A percentile compares a stretch with the other conserved stretches of the same genome.
phyloP scores from a whole-genome alignment of 2,797 vertebrate genomes.

The Sternotherus odoratus region DNA sequence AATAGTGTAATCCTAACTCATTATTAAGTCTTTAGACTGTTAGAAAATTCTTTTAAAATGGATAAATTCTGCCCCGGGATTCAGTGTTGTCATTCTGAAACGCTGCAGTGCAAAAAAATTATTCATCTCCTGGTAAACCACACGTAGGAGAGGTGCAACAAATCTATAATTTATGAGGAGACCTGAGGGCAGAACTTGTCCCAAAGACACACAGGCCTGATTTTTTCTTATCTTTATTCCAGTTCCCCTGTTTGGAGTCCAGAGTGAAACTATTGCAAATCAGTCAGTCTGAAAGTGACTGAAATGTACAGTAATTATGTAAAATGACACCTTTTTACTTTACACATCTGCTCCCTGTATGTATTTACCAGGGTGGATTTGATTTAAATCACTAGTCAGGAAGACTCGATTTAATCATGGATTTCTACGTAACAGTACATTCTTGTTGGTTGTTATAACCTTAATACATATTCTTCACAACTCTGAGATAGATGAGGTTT shows the following conservation, averaged over 20 bases:
- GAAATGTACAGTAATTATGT: neutral
- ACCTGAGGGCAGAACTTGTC: conserved; percentile 19
- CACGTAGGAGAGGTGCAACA: neutral
- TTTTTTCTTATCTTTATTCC: neutral
- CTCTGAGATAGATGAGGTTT: no score
- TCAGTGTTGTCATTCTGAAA: neutral
- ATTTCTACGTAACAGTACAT: no score
- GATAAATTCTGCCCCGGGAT: neutral
- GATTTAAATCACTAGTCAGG: no score
- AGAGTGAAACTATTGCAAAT: conserved; percentile 24
- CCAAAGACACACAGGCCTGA: neutral
- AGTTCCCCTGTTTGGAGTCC: neutral
- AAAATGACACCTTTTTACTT: conserved; percentile 4
- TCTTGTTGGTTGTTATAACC: no score
- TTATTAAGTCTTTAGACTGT: neutral
- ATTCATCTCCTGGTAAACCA: neutral
- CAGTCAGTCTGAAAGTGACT: neutral
- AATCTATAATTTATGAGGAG: neutral
- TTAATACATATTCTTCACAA: no score
- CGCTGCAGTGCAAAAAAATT: neutral
- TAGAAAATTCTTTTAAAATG: neutral
- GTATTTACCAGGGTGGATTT: neutral
- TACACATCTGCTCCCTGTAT: neutral
- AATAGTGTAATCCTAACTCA: neutral
- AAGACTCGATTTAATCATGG: no score